These are phyloP conservation scores for Intellagama lesueurii DNA, from an alignment of 2,797 vertebrate species.

Conservation along the genomic window DNA sequence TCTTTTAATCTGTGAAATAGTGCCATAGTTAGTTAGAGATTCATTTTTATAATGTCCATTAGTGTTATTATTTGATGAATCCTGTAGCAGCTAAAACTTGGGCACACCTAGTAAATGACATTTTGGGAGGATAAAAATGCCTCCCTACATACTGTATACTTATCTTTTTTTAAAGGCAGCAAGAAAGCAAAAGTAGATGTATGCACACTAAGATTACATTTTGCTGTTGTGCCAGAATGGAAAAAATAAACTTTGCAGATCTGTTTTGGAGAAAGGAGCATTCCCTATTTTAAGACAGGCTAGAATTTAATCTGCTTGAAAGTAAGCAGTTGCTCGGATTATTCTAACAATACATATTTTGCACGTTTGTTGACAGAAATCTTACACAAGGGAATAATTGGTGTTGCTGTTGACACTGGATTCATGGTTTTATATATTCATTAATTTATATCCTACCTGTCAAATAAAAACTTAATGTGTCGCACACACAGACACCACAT, in stretches of 20 bases:
- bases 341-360: not conserved
- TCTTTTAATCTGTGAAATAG: not conserved
- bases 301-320: not conserved
- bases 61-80: too few species aligned
- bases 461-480: not conserved
- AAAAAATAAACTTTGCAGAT: not conserved
- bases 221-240: not conserved
- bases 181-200: not conserved
- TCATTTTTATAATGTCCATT: too few species aligned
- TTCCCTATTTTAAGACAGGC: not conserved
- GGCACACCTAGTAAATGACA: not conserved
- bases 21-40: not conserved
- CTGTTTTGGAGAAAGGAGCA: too few species aligned
- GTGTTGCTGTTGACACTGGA: not conserved
- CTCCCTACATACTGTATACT: not conserved
- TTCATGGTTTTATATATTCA: not conserved
- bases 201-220: too few species aligned
- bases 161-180: too few species aligned
- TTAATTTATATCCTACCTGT: not conserved
- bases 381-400: not conserved
- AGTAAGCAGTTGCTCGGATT: not conserved
- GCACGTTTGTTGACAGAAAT: not conserved
- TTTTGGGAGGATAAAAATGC: not conserved
- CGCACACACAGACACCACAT: not conserved
- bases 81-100: not conserved